Evolutionary conservation across 1,140 invertebrate genomes (phyloP).

Genomic region (Drosophila orena): DNA sequence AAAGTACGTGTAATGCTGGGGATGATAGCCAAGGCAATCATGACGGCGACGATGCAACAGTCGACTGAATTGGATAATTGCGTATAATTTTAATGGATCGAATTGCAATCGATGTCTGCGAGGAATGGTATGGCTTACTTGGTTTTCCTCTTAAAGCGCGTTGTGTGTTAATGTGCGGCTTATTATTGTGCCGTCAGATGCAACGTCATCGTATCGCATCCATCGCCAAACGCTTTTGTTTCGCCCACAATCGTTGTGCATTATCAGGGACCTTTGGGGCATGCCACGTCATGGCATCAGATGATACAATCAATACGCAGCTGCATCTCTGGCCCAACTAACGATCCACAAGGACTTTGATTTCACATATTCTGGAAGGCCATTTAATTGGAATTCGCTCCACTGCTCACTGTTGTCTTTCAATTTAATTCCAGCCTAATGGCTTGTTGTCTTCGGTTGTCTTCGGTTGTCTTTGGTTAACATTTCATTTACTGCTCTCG

Average conservation of each 20-base stretch:
- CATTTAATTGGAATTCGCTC: constrained; percentile 38
- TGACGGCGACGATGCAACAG: constrained; percentile 50
- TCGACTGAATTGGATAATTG: constrained; percentile 79
- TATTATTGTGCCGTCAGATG: constrained; percentile 21
- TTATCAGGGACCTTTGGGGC: constrained; percentile 34
- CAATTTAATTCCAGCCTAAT: constrained; percentile 37
- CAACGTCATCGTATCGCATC: constrained; percentile 24
- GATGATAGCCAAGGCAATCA: constrained; percentile 42
- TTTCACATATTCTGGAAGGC: constrained; percentile 13
- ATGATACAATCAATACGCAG: constrained; percentile 34
- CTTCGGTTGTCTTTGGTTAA: constrained; percentile 43
- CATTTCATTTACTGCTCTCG: constrained; percentile 43
- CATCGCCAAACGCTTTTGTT: constrained; percentile 33
- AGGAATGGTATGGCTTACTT: constrained; percentile 22
- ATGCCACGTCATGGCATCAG: constrained; percentile 27
- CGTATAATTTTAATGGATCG: constrained; percentile 59
- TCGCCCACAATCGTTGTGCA: constrained; percentile 65
- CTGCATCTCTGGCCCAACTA: background rate
- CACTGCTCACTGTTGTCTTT: constrained; percentile 39
- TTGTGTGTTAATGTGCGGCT: constrained; percentile 41
- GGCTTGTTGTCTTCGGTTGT: constrained; percentile 35
- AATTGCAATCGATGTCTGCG: constrained; percentile 25
- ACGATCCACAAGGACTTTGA: constrained; percentile 20
- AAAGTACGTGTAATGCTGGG: constrained; percentile 29
- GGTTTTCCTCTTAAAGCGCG: constrained; percentile 51